Conservation (phyloP, 1,140 invertebrate species). For the Rhopalosiphum maidis region DNA sequence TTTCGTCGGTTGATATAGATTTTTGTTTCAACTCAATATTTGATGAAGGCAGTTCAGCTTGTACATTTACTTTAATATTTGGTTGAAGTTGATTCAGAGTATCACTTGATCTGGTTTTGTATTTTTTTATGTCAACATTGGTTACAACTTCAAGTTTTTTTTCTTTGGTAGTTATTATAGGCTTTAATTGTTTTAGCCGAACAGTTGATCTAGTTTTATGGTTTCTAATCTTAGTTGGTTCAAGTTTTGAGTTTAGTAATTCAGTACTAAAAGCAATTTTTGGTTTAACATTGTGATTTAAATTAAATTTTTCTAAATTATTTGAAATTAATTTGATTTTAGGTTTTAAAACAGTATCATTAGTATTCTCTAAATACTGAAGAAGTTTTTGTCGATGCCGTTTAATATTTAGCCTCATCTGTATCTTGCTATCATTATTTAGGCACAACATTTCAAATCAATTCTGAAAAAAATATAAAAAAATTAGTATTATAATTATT, state of each 20-base stretch:
- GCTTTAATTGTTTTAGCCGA: background rate
- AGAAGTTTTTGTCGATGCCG: conserved; percentile 18
- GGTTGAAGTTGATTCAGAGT: background rate
- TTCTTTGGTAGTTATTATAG: background rate
- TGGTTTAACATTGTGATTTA: conserved; percentile 14
- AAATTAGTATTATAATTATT: background rate
- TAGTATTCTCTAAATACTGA: background rate
- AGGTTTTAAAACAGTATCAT: background rate
- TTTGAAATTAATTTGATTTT: conserved; percentile 37
- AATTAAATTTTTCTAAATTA: background rate
- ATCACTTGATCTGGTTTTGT: background rate
- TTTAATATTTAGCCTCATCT: conserved; percentile 43
- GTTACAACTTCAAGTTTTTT: background rate
- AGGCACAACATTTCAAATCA: background rate
- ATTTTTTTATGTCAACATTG: background rate
- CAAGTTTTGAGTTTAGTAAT: background rate
- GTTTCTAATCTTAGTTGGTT: background rate
- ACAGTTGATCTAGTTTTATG: background rate
- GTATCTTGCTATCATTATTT: background rate
- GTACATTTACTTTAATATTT: background rate
- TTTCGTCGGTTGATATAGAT: background rate
- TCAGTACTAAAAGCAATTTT: background rate
- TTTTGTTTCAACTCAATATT: background rate
- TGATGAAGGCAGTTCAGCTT: background rate
- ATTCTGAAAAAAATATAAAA: background rate